Evolutionary conservation across 2,888 invertebrate genomes (phyloP), one percentile per base, ranked within the genome.

Genomic region (Eumacrocentrus americanus): DNA sequence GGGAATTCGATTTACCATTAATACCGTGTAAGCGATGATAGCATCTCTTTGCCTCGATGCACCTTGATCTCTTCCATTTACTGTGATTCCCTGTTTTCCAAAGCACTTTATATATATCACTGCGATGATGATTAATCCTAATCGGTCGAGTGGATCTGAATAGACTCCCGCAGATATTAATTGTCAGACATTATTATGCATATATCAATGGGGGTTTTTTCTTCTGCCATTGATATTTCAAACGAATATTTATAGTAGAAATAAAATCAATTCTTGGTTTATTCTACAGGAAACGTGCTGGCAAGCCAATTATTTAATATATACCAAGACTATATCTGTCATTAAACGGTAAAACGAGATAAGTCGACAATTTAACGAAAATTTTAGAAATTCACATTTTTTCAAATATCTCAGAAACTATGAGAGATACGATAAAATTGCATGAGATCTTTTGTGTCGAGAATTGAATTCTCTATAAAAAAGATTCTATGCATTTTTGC

Each of bases 1-100:
- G 62, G 60, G 63, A 63, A 66, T 65, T 66, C 67, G 63, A 67
- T 63, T 67, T 62, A 55, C 62, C 60, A 66, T 66, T 67, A 66
- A 66, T 56, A 58, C 58, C 54, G 55, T 66, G 23, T 42, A 42
- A 20, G 22, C 16, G n/a, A 42, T 47, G 58, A 58, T 65, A 61
- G 35, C 60, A 61, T 64, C 62, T 61, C 61, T 58, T 23, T 22
- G 11, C 2, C 1, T 20, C 20, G 3, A 3, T 12, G 12, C 14
- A 23, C n/a, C 12, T 25, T 22, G 6, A 12, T 16, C 12, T 6
- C 12, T 40, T 40, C 7, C 12, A 12, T 16, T 16, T 20, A 16
- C 12, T 18, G 16, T 18, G 2, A 3, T 42, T 42, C 11, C 11
- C 7, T 42, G 11, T 42, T 18, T 7, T 7, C 14, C 11, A 20